Evolutionary conservation across 2,888 invertebrate species (phyloP).

Genomic region (Lithosia quadra): DNA sequence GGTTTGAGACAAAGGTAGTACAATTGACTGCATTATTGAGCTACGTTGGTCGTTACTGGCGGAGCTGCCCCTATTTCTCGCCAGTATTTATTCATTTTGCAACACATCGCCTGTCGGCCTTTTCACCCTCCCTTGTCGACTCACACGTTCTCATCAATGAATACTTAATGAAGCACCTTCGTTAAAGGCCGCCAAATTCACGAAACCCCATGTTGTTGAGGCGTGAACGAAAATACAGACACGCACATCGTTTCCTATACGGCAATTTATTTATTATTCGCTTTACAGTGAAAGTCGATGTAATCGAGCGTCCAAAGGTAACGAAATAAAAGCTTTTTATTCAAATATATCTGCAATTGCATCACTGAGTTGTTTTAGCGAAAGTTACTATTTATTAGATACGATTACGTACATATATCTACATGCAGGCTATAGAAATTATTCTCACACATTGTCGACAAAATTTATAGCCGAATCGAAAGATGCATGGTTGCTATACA

Average conservation of each 20-base stretch:
- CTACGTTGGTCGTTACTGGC: constrained; percentile 73
- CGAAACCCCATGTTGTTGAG: constrained; percentile 70
- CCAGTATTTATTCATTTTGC: constrained; percentile 86
- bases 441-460: background rate
- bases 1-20: constrained; percentile 52
- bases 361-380: constrained; percentile 53
- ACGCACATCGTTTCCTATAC: constrained; percentile 67
- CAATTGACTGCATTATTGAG: constrained; percentile 77
- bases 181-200: constrained; percentile 85
- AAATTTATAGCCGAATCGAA: constrained; percentile 1
- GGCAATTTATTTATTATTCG: constrained; percentile 56
- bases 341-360: constrained; percentile 52
- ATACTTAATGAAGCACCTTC: constrained; percentile 78
- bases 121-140: constrained; percentile 76
- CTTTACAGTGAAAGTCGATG: constrained; percentile 53
- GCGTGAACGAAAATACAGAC: constrained; percentile 76
- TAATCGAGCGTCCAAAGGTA: constrained; percentile 51
- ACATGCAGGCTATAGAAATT: background rate
- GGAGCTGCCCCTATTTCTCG: constrained; percentile 85
- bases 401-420: constrained; percentile 38
- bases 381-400: constrained; percentile 44
- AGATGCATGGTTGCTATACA: background rate
- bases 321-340: constrained; percentile 46
- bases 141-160: constrained; percentile 79
- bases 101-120: constrained; percentile 83